Evolutionary conservation across 2,888 invertebrate species (phyloP).

Genomic region (Drepana falcataria): DNA sequence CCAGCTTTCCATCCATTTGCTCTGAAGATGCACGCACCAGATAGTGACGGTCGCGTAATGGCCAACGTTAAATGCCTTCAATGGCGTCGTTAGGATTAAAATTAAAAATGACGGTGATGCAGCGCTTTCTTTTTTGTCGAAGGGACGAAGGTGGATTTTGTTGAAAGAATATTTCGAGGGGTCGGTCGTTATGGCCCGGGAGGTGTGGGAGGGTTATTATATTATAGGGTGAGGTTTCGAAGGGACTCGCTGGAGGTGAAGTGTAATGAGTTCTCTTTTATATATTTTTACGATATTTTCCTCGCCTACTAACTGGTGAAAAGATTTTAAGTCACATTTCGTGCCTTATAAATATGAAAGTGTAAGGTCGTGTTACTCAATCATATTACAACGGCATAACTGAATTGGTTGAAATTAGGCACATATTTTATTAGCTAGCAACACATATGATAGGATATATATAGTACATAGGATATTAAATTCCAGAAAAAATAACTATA

Average conservation of each 20-base stretch:
- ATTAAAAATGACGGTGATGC: conserved; percentile 75
- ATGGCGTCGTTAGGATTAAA: conserved; percentile 72
- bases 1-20: conserved; percentile 60
- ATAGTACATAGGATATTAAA: too few relatives aligned
- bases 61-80: conserved; percentile 63
- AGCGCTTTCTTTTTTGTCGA: conserved; percentile 72
- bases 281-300: conserved; percentile 55
- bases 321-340: conserved; percentile 7
- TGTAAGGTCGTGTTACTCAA: too few relatives aligned
- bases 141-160: conserved; percentile 55
- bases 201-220: conserved; percentile 66
- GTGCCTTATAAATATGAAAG: too few relatives aligned
- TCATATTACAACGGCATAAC: too few relatives aligned
- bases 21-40: conserved; percentile 58
- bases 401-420: too few relatives aligned
- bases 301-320: conserved; percentile 23
- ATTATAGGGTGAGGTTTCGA: conserved; percentile 42
- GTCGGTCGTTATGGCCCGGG: conserved; percentile 55
- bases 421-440: too few relatives aligned
- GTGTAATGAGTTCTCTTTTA: conserved; percentile 70
- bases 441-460: too few relatives aligned
- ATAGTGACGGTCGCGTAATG: conserved; percentile 61
- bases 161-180: conserved; percentile 74
- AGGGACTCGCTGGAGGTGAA: conserved; percentile 53
- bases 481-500: too few relatives aligned